Conservation (phyloP, 2,888 invertebrate genomes). For the Crossocerus cetratus region DNA sequence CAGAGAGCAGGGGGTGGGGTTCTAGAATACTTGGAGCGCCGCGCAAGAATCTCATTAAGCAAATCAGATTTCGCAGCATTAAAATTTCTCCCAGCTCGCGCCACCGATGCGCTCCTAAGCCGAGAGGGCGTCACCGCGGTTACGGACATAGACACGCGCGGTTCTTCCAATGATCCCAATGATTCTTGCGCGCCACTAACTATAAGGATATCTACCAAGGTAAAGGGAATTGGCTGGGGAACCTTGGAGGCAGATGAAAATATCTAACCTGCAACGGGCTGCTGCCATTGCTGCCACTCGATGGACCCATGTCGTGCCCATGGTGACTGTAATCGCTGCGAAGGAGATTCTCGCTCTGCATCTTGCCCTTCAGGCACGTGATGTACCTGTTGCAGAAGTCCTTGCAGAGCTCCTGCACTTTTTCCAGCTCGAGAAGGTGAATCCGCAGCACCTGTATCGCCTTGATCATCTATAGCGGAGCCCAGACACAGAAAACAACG, state of each 20-base stretch:
- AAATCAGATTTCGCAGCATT: background rate
- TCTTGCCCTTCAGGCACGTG: conserved; percentile 92
- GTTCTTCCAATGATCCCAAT: conserved; percentile 20
- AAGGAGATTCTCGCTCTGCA: conserved; percentile 92
- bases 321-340: conserved; percentile 86
- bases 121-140: background rate
- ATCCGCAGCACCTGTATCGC: conserved; percentile 94
- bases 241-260: conserved; percentile 47
- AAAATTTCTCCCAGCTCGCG: background rate
- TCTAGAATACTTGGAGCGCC: conserved; percentile 73
- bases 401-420: conserved; percentile 95
- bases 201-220: conserved; percentile 74
- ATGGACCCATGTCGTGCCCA: conserved; percentile 73
- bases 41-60: conserved; percentile 59
- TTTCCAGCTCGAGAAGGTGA: conserved; percentile 94
- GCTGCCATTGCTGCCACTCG: conserved; percentile 76
- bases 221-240: conserved; percentile 65
- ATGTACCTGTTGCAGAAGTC: conserved; percentile 97
- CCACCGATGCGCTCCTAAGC: too few relatives aligned
- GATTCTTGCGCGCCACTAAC: conserved; percentile 67
- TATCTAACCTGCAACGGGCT: conserved; percentile 76
- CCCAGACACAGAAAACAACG: conserved; percentile 32
- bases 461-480: conserved; percentile 85
- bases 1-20: conserved; percentile 77
- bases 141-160: background rate